Percentiles rank a stretch among this genome's conserved stretches.
Evolutionary conservation across 2,888 invertebrate genomes (phyloP).

Genomic region (Polydesmus complanatus): DNA sequence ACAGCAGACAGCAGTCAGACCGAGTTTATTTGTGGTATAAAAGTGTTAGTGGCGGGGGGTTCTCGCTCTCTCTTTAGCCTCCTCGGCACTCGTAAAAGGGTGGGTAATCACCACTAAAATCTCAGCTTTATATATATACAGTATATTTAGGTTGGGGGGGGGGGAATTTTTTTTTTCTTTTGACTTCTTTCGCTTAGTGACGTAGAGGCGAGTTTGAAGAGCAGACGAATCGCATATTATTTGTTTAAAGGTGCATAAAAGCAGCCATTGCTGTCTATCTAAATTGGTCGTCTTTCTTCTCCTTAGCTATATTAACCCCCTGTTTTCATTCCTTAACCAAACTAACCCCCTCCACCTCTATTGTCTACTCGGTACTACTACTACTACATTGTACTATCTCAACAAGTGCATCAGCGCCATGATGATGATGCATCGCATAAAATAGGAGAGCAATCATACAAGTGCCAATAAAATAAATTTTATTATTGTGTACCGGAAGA

Average conservation of each 20-base stretch:
- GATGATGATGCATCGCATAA: neutral
- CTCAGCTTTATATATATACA: constrained; percentile 6
- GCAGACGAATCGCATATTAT: no score
- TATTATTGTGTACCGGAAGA: neutral
- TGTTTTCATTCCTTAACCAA: no score
- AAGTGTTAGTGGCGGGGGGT: no score
- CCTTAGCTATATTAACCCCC: no score
- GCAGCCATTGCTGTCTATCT: neutral
- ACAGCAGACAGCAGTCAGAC: no score
- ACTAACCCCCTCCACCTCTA: no score
- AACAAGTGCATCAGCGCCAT: neutral
- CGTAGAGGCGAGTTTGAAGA: no score
- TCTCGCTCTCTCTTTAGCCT: neutral
- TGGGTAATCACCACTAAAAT: constrained; percentile 12
- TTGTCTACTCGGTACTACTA: no score
- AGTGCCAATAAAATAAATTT: neutral
- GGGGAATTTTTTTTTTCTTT: no score
- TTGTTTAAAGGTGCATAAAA: constrained; percentile 10
- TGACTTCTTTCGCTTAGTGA: no score
- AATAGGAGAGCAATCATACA: neutral
- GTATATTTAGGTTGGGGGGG: no score
- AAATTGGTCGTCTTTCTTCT: constrained; percentile 6
- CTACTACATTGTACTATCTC: no score
- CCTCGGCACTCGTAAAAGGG: neutral
- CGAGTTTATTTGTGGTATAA: neutral